Conservation (phyloP, 2,113 vertebrate species). For the Vicugna pacos region DNA sequence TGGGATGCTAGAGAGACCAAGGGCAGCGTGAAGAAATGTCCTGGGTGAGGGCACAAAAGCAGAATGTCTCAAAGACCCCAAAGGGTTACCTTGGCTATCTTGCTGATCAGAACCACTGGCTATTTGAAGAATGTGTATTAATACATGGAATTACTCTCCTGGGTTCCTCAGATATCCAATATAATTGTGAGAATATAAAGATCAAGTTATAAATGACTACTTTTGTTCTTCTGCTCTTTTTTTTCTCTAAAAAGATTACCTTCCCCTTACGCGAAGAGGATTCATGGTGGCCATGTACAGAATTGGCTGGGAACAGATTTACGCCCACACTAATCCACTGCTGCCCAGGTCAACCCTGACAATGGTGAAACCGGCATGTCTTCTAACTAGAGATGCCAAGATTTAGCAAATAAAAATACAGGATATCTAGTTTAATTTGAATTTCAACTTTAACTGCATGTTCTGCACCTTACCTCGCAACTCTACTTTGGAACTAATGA, state of each 20-base stretch:
- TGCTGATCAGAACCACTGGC: background rate
- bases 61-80: background rate
- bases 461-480: slow-evolving; percentile 28
- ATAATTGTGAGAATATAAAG: background rate
- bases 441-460: background rate
- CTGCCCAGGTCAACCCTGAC: background rate
- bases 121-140: slow-evolving; percentile 42
- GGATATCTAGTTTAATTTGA: background rate
- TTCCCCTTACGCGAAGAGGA: background rate
- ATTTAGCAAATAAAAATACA: background rate
- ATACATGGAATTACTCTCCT: background rate
- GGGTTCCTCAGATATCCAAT: background rate
- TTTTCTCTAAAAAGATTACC: background rate
- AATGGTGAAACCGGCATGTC: background rate
- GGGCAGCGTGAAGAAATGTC: background rate
- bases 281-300: background rate
- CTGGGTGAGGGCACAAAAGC: background rate
- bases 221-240: background rate
- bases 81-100: background rate
- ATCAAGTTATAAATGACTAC: background rate
- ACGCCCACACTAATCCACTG: background rate
- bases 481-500: background rate
- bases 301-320: background rate
- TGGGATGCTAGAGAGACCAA: background rate
- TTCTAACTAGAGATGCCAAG: background rate